Conservation (phyloP, 2,797 vertebrate species). For the Cyclura pinguis region DNA sequence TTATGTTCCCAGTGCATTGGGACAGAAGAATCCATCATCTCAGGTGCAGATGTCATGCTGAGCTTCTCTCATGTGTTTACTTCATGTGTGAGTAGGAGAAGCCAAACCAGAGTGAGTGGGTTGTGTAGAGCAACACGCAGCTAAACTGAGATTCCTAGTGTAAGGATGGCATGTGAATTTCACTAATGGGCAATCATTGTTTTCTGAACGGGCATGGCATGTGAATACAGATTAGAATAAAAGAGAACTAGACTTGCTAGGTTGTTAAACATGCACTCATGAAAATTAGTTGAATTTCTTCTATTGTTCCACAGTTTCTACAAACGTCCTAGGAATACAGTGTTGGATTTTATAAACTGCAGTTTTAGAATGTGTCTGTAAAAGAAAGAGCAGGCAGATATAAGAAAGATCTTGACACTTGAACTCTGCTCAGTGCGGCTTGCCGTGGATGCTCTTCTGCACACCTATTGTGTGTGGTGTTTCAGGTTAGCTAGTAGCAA, state of each 20-base stretch:
- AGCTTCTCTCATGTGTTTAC: background rate
- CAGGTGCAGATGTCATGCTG: background rate
- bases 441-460: background rate
- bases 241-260: background rate
- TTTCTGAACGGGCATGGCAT: background rate
- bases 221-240: background rate
- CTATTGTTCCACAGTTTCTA: too few relatives aligned
- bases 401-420: background rate
- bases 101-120: background rate
- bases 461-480: background rate
- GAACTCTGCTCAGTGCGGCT: background rate
- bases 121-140: too few relatives aligned
- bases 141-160: too few relatives aligned
- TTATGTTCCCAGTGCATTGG: background rate
- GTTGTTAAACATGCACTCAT: background rate
- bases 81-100: background rate
- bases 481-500: background rate
- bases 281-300: background rate
- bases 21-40: background rate
- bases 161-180: too few relatives aligned
- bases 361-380: background rate
- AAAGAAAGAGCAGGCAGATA: background rate
- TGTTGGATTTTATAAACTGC: background rate
- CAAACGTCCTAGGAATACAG: too few relatives aligned
- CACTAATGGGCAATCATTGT: background rate